phyloP scores from a whole-genome alignment of 1,140 invertebrate species.

The Trachymyrmex septentrionalis region DNA sequence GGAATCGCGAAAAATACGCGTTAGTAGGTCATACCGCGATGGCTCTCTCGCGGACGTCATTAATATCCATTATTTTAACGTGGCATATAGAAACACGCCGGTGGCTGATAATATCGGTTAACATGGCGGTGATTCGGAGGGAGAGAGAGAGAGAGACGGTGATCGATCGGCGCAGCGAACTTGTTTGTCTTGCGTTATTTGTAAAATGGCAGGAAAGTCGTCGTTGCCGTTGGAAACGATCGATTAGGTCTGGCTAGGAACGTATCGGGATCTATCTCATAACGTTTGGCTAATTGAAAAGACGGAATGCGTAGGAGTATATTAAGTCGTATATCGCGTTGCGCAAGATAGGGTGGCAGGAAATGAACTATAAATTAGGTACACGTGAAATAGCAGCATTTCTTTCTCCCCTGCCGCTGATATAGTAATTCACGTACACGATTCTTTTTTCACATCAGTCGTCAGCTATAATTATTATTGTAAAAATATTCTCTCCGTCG shows the following conservation, averaged over 20 bases:
- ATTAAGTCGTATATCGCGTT: slow-evolving; percentile 24
- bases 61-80: slow-evolving; percentile 50
- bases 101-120: slow-evolving; percentile 42
- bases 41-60: slow-evolving; percentile 20
- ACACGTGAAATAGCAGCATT: not conserved
- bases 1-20: not conserved
- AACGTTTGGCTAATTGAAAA: slow-evolving; percentile 49
- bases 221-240: slow-evolving; percentile 2
- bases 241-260: slow-evolving; percentile 25
- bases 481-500: slow-evolving; percentile 5
- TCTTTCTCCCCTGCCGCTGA: not conserved
- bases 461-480: not conserved
- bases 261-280: slow-evolving; percentile 10
- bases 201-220: slow-evolving; percentile 45
- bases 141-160: slow-evolving; percentile 8
- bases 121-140: slow-evolving; percentile 11
- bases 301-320: slow-evolving; percentile 25
- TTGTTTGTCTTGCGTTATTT: slow-evolving; percentile 37
- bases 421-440: not conserved
- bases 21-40: slow-evolving; percentile 10
- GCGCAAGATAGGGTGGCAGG: not conserved
- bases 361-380: slow-evolving; percentile 36
- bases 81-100: not conserved
- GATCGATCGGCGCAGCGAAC: slow-evolving; percentile 36
- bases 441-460: not conserved